Evolutionary conservation across 1,140 invertebrate genomes (phyloP), one percentile per base, ranked within the genome.

Genomic region (Aphelenchoides avenae): DNA sequence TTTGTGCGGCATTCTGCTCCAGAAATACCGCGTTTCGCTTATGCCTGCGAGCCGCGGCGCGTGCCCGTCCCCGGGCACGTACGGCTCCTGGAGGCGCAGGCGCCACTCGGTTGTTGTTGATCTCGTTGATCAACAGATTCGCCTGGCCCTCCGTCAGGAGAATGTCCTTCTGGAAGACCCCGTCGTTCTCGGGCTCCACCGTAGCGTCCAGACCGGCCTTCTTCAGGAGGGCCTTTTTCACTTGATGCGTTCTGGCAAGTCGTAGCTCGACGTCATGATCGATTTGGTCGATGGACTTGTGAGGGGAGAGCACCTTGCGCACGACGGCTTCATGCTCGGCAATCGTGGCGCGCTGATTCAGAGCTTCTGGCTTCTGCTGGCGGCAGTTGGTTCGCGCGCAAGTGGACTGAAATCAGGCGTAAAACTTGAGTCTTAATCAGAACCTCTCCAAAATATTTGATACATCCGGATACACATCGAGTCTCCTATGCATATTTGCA

Each of bases 141-240:
- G 61, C 54, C 44, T 68, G 65, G 13, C 50, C 30, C 31, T 70
- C 68, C 7, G 65, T 68, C n/a, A 68, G 27, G 24, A 68, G 36
- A 24, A 70, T 56, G 36, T 68, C 65, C 9, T 68, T 50, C 22
- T 69, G 66, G 43, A 72, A 68, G 11, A 70, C 68, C 2, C 65
- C 65, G 39, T 68, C 53, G 40, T 68, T 58, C 18, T 44, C 51
- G 18, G 65, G 52, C 24, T 71, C 65, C 24, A 66, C 46, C 56
- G 57, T 5, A 27, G 37, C 43, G 11, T 47, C 59, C 0, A 68
- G 24, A 9, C 68, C 68, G 41, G 65, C 67, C 13, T 65, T 68
- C 26, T 52, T 62, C 7, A 68, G 7, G 11, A 68, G n/a, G 18
- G 66, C 65, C 37, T 70, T 37, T 39, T 68, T 68, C 5, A 68